Base-by-base conservation (phyloP, 2,888 invertebrate genomes). In the Drosophila infuscata region DNA sequence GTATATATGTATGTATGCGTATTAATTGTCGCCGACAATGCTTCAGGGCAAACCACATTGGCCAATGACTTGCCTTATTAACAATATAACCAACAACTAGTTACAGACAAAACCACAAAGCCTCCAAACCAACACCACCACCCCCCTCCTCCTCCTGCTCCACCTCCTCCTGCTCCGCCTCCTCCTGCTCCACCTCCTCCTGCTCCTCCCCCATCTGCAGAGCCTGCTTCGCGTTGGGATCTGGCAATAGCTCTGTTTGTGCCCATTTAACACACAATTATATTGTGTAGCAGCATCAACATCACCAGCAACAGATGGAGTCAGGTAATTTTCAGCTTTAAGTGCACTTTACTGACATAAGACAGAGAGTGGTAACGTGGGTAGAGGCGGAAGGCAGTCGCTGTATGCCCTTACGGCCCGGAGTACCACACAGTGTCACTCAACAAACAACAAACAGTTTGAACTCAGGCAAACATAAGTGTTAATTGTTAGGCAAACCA, bases 41-140 rank as follows among this genome's bases (percentile, higher is more conserved):
- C 75, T 66, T 82, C 85, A 85, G 88, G 88, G 88, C 84, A 83
- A 85, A 81, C 88, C 81, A 64, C 84, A 88, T 76, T 81, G 81
- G 74, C 79, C 86, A 79, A 70, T 76, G 70, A 71, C 65, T 70
- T 67, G 76, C 85, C 84, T 67, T 84, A 79, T 82, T 85, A 71
- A 88, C 84, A 88, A 88, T 88, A 79, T 82, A 82, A 84, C 74
- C 85, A 20, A 74, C 85, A 85, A 81, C 83, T 76, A 79, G 85
- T 81, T 76, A 80, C 85, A 67, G 57, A 73, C 73, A 72, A 68
- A 61, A 32, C 63, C 57, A 69, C 56, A 43, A 60, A 49, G 25
- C 20, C 15, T 46, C 20, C 29, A 46, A n/a, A n/a, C 29, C 43
- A 29, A 15, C 53, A 15, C 15, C 59, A 11, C 5, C 20, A 2